Evolutionary conservation across 2,113 vertebrate species (phyloP).

Genomic region (Corythaixoides concolor): DNA sequence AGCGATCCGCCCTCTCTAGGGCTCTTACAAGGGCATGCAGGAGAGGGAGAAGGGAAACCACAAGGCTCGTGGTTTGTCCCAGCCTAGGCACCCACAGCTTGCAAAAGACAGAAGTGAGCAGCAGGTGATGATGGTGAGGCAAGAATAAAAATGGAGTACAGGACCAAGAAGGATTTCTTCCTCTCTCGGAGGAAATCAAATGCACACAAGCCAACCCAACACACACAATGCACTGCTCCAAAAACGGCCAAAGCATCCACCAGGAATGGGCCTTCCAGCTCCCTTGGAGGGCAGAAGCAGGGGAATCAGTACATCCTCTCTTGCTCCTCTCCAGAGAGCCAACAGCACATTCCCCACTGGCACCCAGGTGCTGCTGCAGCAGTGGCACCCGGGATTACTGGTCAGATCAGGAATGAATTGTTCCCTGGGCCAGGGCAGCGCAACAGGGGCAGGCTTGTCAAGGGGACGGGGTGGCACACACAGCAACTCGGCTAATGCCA

Average conservation of each 20-base stretch:
- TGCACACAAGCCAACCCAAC: not conserved
- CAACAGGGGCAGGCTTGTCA: accelerated
- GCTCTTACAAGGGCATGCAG: not conserved
- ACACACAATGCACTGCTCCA: not conserved
- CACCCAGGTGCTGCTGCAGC: not conserved
- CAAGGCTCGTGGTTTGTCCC: not conserved
- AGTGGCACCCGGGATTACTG: accelerated
- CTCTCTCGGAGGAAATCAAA: not conserved
- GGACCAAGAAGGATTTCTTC: not conserved
- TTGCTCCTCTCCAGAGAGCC: not conserved
- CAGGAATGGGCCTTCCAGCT: not conserved
- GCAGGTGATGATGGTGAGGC: not conserved
- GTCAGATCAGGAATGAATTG: not conserved
- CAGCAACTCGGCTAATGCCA: not conserved
- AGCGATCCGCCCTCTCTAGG: not conserved
- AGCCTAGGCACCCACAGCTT: not conserved
- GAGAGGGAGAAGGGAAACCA: not conserved
- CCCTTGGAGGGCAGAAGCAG: not conserved
- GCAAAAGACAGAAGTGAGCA: not conserved
- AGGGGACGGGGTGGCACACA: not conserved
- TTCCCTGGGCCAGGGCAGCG: not conserved
- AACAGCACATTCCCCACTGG: not conserved
- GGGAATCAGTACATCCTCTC: not conserved
- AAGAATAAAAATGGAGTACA: not conserved
- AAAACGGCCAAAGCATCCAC: not conserved